Evolutionary conservation across 1,140 invertebrate genomes (phyloP).

Genomic region (Ips nitidus): DNA sequence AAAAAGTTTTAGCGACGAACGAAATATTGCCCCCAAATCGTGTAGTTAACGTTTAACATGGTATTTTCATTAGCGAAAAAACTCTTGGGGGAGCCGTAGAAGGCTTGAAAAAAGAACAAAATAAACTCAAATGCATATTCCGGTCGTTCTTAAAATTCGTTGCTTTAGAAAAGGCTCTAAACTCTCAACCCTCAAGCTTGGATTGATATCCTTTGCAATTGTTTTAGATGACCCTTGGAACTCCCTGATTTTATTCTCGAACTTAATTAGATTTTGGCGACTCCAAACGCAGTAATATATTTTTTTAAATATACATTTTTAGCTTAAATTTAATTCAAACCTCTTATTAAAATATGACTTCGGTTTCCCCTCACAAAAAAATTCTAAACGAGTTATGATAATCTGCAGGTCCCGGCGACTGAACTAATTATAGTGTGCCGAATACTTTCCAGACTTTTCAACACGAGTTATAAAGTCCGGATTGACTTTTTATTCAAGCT

Average conservation of each 20-base stretch:
- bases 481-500: constrained; percentile 5
- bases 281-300: not conserved
- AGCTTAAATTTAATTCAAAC: not conserved
- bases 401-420: not conserved
- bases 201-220: not conserved
- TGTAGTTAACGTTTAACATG: constrained; percentile 1
- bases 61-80: constrained; percentile 2
- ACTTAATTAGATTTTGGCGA: not conserved
- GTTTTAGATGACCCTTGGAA: not conserved
- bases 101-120: not conserved
- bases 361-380: not conserved
- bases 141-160: not conserved
- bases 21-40: not conserved
- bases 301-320: not conserved
- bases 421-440: constrained; percentile 6
- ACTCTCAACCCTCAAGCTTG: not conserved
- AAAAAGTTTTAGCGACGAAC: not conserved
- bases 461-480: not conserved
- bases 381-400: not conserved
- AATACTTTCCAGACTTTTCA: constrained; percentile 2
- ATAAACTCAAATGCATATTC: not conserved
- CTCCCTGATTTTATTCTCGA: not conserved
- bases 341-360: not conserved
- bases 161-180: not conserved
- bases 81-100: not conserved